phyloP scores from a whole-genome alignment of 2,113 vertebrate genomes.

The Phainopepla nitens region DNA sequence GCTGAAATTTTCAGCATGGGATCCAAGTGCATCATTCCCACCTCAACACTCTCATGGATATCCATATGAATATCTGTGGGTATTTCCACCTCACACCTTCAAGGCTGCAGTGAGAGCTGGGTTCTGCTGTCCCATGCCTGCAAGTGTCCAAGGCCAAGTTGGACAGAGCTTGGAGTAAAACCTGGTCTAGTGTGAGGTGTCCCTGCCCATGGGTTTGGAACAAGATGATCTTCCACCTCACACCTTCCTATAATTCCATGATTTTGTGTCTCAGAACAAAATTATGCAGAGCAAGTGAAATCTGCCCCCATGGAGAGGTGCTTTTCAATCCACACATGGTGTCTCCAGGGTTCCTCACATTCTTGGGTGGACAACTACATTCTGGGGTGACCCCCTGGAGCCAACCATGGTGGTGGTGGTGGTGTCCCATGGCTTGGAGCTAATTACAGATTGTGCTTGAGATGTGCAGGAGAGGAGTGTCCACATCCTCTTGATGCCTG shows the following conservation, averaged over 20 bases:
- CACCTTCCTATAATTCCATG: accelerated
- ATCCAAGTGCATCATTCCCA: not conserved
- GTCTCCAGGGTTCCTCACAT: not conserved
- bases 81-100: not conserved
- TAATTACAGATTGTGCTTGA: not conserved
- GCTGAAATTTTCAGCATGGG: not conserved
- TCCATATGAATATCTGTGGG: not conserved
- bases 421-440: not conserved
- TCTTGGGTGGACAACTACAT: not conserved
- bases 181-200: not conserved
- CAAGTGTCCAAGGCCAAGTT: not conserved
- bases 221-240: not conserved
- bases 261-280: not conserved
- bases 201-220: not conserved
- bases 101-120: not conserved
- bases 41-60: not conserved
- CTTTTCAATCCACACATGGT: not conserved
- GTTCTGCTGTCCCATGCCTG: not conserved
- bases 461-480: not conserved
- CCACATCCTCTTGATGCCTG: accelerated
- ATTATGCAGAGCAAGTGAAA: not conserved
- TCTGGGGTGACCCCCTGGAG: not conserved
- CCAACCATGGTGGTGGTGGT: not conserved
- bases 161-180: not conserved
- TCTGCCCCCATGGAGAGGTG: not conserved